Conservation (phyloP, 2,888 invertebrate genomes). For the Nomada ruficornis region DNA sequence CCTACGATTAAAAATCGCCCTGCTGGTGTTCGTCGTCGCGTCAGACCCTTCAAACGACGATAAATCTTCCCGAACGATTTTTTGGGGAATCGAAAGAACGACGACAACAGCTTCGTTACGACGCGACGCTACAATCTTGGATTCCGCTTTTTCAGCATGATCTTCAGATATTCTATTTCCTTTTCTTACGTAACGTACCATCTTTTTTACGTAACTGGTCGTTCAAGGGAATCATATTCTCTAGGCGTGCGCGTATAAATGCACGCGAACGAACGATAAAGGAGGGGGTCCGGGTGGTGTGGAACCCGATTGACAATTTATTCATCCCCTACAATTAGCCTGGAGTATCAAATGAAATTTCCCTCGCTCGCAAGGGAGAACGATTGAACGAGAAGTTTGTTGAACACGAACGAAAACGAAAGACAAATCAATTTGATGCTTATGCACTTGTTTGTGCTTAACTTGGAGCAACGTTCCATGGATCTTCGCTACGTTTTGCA, state of each 20-base stretch:
- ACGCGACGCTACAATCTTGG: too few relatives aligned
- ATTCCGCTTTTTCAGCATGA: conserved; percentile 11
- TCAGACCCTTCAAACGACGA: not conserved
- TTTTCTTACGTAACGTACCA: conserved; percentile 25
- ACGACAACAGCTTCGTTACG: not conserved
- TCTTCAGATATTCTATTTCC: conserved; percentile 9
- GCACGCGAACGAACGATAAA: not conserved
- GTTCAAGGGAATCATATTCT: not conserved
- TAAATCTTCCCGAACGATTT: not conserved
- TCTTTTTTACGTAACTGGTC: not conserved
- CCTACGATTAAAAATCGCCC: not conserved
- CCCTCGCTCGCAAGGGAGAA: too few relatives aligned
- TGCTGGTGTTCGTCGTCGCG: not conserved
- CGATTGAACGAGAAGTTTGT: too few relatives aligned
- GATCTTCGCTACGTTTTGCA: too few relatives aligned
- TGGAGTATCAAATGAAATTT: not conserved
- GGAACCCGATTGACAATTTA: conserved; percentile 10
- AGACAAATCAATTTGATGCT: too few relatives aligned
- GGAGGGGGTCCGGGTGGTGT: not conserved
- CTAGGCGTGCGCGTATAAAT: not conserved
- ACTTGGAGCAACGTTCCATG: too few relatives aligned
- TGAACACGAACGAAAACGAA: too few relatives aligned
- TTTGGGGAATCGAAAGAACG: not conserved
- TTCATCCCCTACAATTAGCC: not conserved
- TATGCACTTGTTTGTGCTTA: too few relatives aligned